A percentile compares a stretch with the other conserved stretches of the same genome.
These are phyloP conservation scores for Popillia japonica DNA, from an alignment of 1,140 invertebrate genomes.

Conservation along the genomic window DNA sequence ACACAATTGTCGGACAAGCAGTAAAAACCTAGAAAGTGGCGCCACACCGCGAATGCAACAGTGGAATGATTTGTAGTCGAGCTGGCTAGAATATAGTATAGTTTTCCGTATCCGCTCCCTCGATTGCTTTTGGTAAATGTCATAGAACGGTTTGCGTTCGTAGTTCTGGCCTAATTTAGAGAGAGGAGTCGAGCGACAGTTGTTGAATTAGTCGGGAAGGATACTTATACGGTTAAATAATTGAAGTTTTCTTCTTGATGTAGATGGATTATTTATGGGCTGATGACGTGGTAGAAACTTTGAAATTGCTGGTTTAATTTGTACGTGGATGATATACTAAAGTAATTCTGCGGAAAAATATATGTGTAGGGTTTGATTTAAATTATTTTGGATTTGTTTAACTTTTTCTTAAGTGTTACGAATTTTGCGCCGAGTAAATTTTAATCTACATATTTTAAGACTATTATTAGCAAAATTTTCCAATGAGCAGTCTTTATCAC, in stretches of 20 bases:
- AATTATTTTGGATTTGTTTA: too few species aligned
- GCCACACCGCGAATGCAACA: slow-evolving; percentile 12
- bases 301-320: neutral
- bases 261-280: neutral
- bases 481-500: too few species aligned
- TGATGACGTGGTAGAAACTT: neutral
- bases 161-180: neutral
- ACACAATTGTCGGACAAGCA: neutral
- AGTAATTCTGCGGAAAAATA: neutral
- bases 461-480: neutral
- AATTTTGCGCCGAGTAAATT: too few species aligned
- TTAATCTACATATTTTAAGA: too few species aligned
- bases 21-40: slow-evolving; percentile 13
- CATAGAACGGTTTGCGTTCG: neutral
- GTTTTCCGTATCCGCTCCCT: neutral
- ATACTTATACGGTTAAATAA: slow-evolving; percentile 6
- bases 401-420: too few species aligned
- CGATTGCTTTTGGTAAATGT: neutral
- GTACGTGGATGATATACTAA: neutral
- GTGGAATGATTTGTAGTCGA: neutral
- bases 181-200: neutral
- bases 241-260: neutral
- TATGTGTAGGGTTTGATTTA: too few species aligned
- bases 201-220: neutral
- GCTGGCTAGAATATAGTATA: neutral